phyloP scores from a whole-genome alignment of 1,140 invertebrate species.

The Drosophila gunungcola region DNA sequence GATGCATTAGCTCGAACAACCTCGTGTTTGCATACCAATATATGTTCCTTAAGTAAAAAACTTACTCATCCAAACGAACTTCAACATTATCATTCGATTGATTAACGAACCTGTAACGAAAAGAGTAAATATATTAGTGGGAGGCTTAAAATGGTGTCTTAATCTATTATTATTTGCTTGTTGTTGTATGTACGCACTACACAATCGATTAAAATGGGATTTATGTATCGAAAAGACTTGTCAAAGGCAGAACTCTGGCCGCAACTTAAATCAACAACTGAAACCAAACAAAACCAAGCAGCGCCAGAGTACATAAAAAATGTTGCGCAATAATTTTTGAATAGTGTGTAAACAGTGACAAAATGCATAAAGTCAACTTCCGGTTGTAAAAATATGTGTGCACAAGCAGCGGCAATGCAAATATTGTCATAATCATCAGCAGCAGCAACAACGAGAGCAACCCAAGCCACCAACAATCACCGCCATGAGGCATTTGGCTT shows the following conservation, averaged over 20 bases:
- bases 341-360: constrained; percentile 78
- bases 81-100: constrained; percentile 3
- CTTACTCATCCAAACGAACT: constrained; percentile 2
- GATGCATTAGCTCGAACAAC: constrained; percentile 27
- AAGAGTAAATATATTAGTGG: constrained; percentile 36
- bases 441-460: constrained; percentile 22
- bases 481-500: constrained; percentile 53
- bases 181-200: constrained; percentile 42
- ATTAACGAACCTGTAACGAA: constrained; percentile 70
- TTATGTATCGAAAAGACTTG: constrained; percentile 10
- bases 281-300: constrained; percentile 8
- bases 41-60: constrained; percentile 1
- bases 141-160: constrained; percentile 18
- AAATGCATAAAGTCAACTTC: constrained; percentile 82
- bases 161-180: constrained; percentile 42
- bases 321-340: constrained; percentile 80
- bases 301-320: constrained; percentile 46
- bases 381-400: constrained; percentile 62
- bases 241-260: constrained; percentile 25
- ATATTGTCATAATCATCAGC: constrained; percentile 82
- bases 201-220: constrained; percentile 32
- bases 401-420: constrained; percentile 57
- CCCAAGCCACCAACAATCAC: constrained; percentile 25
- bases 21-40: not conserved
- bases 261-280: constrained; percentile 33